phyloP scores from a whole-genome alignment of 2,888 invertebrate genomes.

The Sicus ferrugineus region DNA sequence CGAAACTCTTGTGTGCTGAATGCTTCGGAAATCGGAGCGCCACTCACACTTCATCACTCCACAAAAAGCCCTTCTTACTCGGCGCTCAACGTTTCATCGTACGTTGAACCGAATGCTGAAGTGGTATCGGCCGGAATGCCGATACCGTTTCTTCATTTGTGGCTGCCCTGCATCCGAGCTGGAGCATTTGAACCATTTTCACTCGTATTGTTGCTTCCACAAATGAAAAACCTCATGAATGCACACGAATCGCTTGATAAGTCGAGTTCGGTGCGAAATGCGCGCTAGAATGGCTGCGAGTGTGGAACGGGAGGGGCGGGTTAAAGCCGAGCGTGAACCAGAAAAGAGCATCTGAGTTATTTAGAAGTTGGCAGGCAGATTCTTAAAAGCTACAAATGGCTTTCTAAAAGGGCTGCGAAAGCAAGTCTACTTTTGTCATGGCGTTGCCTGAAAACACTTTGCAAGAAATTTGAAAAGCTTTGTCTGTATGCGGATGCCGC shows the following conservation, averaged over 20 bases:
- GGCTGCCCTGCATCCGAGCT: constrained; percentile 40
- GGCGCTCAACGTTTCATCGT: too few species aligned
- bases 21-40: too few species aligned
- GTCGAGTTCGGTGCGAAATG: constrained; percentile 25
- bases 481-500: too few species aligned
- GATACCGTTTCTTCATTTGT: constrained; percentile 34
- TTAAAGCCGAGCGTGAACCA: constrained; percentile 5
- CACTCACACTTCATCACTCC: too few species aligned
- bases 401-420: neutral
- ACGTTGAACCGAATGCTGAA: constrained; percentile 43
- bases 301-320: neutral
- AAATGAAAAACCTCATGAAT: constrained; percentile 23
- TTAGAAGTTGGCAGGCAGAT: constrained; percentile 6
- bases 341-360: constrained; percentile 29
- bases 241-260: constrained; percentile 30
- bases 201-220: constrained; percentile 36
- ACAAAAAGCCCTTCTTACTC: too few species aligned
- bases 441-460: neutral
- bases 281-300: neutral
- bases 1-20: too few species aligned
- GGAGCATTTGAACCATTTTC: constrained; percentile 45
- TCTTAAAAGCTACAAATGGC: constrained; percentile 2
- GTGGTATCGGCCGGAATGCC: constrained; percentile 44
- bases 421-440: constrained; percentile 4
- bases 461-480: too few species aligned